These are phyloP conservation scores for Morpho helenor DNA, from an alignment of 2,888 invertebrate genomes.

Conservation along the genomic window DNA sequence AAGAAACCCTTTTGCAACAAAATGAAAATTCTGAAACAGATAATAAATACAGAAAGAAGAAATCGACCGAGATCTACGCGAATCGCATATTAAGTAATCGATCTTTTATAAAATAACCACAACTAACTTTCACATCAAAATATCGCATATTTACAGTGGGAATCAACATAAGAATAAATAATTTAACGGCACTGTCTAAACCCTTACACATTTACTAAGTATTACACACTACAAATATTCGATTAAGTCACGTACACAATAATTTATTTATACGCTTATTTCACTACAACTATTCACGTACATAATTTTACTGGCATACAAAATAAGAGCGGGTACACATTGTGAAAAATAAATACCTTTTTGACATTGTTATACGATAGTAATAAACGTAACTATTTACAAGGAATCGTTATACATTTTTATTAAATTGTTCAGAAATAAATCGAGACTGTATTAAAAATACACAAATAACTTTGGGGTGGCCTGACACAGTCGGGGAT, in stretches of 20 bases:
- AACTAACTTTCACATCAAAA: constrained; percentile 67
- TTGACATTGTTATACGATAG: neutral
- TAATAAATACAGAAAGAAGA: constrained; percentile 33
- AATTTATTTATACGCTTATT: constrained; percentile 46
- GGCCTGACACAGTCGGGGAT: too few species aligned
- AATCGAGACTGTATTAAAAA: too few species aligned
- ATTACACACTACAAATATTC: constrained; percentile 55
- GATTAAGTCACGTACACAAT: constrained; percentile 60
- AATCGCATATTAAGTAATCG: constrained; percentile 43
- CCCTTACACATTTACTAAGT: constrained; percentile 69
- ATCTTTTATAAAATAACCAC: constrained; percentile 67
- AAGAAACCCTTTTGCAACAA: constrained; percentile 6
- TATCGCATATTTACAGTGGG: constrained; percentile 70
- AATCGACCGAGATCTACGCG: constrained; percentile 59
- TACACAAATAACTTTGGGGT: too few species aligned
- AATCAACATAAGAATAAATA: constrained; percentile 79
- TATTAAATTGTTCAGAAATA: too few species aligned
- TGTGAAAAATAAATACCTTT: constrained; percentile 18
- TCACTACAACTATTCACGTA: constrained; percentile 48
- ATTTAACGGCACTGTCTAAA: constrained; percentile 70
- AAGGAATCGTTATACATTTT: too few species aligned
- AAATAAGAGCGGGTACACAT: constrained; percentile 35
- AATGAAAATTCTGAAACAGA: constrained; percentile 27
- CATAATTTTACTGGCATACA: constrained; percentile 71
- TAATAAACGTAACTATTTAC: too few species aligned